phyloP scores from a whole-genome alignment of 2,888 invertebrate species.

The Liposcelis brunnea region DNA sequence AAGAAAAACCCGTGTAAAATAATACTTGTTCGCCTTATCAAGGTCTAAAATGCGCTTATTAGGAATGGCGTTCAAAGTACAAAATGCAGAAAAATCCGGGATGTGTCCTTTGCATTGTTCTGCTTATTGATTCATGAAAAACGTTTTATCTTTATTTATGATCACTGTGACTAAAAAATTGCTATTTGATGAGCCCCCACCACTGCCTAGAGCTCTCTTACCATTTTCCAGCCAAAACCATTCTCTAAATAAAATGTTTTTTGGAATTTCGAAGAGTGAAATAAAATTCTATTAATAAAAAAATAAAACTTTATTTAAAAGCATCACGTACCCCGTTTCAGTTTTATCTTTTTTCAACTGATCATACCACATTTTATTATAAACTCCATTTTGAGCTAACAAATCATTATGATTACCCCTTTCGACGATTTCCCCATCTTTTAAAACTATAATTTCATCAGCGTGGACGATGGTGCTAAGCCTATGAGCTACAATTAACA shows the following conservation, averaged over 20 bases:
- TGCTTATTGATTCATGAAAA: too few relatives aligned
- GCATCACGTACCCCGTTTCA: too few relatives aligned
- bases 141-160: too few relatives aligned
- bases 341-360: conserved; percentile 42
- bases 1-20: too few relatives aligned
- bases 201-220: conserved; percentile 1
- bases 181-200: too few relatives aligned
- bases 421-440: conserved; percentile 82
- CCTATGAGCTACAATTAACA: conserved; percentile 86
- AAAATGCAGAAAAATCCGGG: too few relatives aligned
- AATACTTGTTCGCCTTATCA: too few relatives aligned
- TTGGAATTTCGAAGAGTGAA: not conserved
- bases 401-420: conserved; percentile 69
- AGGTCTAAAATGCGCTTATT: too few relatives aligned
- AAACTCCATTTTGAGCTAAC: conserved; percentile 50
- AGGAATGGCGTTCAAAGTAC: too few relatives aligned
- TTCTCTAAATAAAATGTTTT: not conserved
- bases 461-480: conserved; percentile 89
- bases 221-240: not conserved
- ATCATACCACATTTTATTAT: conserved; percentile 86
- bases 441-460: conserved; percentile 82
- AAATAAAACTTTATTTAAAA: too few relatives aligned
- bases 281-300: not conserved
- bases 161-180: too few relatives aligned
- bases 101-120: too few relatives aligned